Percentiles rank a stretch among this genome's conserved stretches.
These are phyloP conservation scores for Drosophila auraria DNA, from an alignment of 1,140 invertebrate genomes.

Conservation along the genomic window DNA sequence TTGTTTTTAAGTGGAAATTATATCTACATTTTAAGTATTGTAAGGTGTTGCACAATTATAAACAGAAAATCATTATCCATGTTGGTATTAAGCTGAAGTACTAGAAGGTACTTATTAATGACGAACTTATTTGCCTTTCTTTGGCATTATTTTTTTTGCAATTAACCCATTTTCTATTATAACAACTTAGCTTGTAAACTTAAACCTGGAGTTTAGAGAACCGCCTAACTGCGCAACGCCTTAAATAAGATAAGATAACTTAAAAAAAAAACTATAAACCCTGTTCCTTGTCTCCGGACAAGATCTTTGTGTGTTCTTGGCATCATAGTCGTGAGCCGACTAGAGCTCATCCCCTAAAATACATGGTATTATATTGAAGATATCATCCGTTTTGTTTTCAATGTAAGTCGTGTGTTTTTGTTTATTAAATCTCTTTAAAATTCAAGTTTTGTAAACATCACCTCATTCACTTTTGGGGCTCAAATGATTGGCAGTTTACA, in stretches of 20 bases:
- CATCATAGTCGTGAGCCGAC: background rate
- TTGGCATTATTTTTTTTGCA: background rate
- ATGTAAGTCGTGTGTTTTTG: constrained; percentile 15
- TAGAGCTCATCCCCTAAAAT: background rate
- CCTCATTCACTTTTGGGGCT: constrained; percentile 18
- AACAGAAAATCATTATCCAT: background rate
- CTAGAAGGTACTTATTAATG: too few species aligned
- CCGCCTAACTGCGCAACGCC: background rate
- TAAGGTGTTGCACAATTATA: background rate
- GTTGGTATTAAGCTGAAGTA: too few species aligned
- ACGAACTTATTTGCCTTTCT: too few species aligned
- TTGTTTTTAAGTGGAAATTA: background rate
- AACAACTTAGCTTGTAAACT: background rate
- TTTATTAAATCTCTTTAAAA: constrained; percentile 28
- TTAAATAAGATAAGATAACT: background rate
- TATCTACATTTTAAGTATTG: background rate
- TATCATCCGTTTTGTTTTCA: constrained; percentile 7
- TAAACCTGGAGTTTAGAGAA: background rate
- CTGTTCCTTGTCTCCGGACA: too few species aligned
- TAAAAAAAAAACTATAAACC: too few species aligned
- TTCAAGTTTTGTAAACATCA: constrained; percentile 21
- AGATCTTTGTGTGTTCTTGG: too few species aligned
- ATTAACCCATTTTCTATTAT: too few species aligned
- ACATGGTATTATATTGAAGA: background rate
- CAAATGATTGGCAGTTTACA: constrained; percentile 41